Evolutionary conservation across 64 coral and sea anemone species (phyloP).

Genomic region (Stylophora pistillata): DNA sequence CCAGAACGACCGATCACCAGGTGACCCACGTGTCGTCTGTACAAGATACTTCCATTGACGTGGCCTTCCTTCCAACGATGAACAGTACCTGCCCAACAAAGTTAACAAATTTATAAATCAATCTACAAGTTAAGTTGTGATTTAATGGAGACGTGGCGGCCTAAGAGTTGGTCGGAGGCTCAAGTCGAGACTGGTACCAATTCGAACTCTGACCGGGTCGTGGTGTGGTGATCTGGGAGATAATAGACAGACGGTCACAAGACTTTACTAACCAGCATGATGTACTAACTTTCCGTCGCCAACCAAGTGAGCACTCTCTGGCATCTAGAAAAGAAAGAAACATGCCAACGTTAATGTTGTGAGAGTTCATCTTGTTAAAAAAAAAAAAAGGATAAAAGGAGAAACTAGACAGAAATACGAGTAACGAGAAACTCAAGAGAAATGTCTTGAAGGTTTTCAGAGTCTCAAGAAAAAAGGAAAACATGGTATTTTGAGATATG

Average conservation of each 20-base stretch:
- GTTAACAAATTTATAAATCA: background rate
- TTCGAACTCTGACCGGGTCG: no score
- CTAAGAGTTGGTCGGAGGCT: no score
- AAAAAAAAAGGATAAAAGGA: background rate
- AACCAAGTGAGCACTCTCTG: constrained; percentile 56
- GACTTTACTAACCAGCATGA: constrained; percentile 37
- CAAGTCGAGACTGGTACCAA: no score
- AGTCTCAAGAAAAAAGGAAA: no score
- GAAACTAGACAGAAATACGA: background rate
- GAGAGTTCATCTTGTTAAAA: background rate
- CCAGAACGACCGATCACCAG: constrained; percentile 57
- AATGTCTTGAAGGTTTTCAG: no score
- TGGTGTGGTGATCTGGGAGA: background rate
- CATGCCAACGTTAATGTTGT: background rate
- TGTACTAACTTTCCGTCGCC: constrained; percentile 50
- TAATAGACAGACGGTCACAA: background rate
- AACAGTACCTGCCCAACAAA: constrained; percentile 37
- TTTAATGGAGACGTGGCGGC: no score
- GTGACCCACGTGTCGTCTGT: constrained; percentile 54
- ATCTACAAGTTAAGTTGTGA: background rate
- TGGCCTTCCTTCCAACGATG: constrained; percentile 56
- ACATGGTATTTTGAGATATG: no score
- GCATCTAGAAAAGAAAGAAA: background rate
- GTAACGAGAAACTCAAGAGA: no score
- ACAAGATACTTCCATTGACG: constrained; percentile 40